Evolutionary conservation across 2,888 invertebrate species (phyloP).

Genomic region (Pyralis farinalis): DNA sequence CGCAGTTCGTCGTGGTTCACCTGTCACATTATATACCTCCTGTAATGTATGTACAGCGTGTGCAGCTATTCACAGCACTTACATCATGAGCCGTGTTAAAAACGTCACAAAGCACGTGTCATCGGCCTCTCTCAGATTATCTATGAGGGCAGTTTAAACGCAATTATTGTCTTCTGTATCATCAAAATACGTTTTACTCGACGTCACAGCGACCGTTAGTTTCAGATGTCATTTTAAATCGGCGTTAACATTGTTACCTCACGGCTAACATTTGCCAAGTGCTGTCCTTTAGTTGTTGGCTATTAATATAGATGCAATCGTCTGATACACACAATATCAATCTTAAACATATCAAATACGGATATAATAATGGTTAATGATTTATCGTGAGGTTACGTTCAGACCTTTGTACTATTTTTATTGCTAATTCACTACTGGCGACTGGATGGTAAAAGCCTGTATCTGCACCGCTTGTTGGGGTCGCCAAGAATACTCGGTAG

Average conservation of each 20-base stretch:
- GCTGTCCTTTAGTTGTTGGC: not conserved
- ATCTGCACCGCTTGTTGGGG: too few species aligned
- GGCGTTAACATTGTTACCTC: not conserved
- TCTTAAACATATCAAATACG: too few species aligned
- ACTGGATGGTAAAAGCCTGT: too few species aligned
- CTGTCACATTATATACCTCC: conserved; percentile 27
- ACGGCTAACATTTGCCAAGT: not conserved
- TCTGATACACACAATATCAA: too few species aligned
- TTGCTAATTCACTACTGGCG: too few species aligned
- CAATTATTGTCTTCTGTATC: conserved; percentile 25
- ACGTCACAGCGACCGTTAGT: conserved; percentile 1
- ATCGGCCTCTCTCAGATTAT: conserved; percentile 39
- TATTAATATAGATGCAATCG: too few species aligned
- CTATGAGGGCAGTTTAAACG: conserved; percentile 34
- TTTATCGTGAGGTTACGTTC: too few species aligned
- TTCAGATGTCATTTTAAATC: not conserved
- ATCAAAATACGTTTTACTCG: conserved; percentile 10
- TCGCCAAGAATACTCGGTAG: too few species aligned
- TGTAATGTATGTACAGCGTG: not conserved
- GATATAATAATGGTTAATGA: too few species aligned
- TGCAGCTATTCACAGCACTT: conserved; percentile 51
- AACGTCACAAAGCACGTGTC: conserved; percentile 60
- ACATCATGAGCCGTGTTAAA: conserved; percentile 58
- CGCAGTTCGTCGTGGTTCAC: conserved; percentile 46
- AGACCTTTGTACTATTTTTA: too few species aligned